phyloP scores from a whole-genome alignment of 2,888 invertebrate species.

The Girardia tigrina region DNA sequence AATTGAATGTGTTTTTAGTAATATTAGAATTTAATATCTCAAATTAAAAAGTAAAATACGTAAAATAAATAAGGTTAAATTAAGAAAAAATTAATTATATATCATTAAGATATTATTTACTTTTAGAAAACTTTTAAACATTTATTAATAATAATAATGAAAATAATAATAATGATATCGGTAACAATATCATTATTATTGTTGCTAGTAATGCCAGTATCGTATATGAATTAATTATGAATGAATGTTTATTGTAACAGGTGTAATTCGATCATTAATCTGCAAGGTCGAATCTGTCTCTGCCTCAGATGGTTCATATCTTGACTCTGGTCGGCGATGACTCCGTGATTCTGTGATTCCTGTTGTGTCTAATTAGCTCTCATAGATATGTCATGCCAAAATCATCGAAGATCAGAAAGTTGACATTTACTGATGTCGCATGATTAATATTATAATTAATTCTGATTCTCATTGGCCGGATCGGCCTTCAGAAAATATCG shows the following conservation, averaged over 20 bases:
- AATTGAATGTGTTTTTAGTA: too few species aligned
- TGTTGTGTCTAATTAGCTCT: constrained; percentile 10
- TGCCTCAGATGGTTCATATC: background rate
- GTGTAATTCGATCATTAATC: background rate
- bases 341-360: background rate
- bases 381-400: background rate
- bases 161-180: background rate
- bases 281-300: background rate
- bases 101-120: too few species aligned
- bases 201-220: background rate
- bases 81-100: too few species aligned
- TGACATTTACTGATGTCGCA: constrained; percentile 23
- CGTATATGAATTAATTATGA: too few species aligned
- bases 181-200: background rate
- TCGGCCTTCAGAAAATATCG: background rate
- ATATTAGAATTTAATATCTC: too few species aligned
- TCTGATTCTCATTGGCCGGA: background rate
- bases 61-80: too few species aligned
- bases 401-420: constrained; percentile 17
- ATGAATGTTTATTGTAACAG: too few species aligned
- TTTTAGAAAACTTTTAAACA: too few species aligned
- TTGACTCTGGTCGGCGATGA: background rate
- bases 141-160: background rate
- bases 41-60: too few species aligned
- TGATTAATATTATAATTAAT: constrained; percentile 5